Base-by-base conservation (phyloP, 2,888 invertebrate species). In the Carterocephalus palaemon region DNA sequence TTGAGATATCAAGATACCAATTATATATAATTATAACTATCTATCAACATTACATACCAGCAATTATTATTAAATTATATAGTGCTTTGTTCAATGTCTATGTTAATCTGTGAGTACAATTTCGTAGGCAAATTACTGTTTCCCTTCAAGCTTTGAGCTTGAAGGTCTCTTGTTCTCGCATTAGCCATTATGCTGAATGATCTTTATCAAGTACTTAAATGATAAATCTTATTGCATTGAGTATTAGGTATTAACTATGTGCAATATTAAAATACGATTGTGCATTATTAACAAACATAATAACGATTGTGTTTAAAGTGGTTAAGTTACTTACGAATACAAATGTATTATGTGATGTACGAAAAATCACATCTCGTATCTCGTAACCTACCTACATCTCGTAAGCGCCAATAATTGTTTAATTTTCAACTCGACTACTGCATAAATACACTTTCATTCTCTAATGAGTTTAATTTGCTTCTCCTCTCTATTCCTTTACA, bases 61-160 rank as follows among this genome's bases (percentile, higher is more conserved):
- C 64, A 67, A 74, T 75, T 76, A 73, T 56, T 61, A 59, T 62
- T n/a, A 63, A 64, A 55, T 53, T 49, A 50, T 64, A 67, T 58
- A 55, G 58, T 62, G 64, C 67, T 72, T 75, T 71, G 70, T 70
- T 66, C 60, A 58, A 61, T 57, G 58, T 59, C 23, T 29, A 60
- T 61, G 49, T 47, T 50, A 54, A 63, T 67, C 56, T 62, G 55
- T 49, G 53, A 57, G 53, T 61, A 47, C 48, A 58, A 63, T 67
- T 67, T 64, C 53, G 58, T 61, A 59, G 56, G 62, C 66, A 65
- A 67, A 70, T 74, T 67, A 59, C 57, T 58, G 48, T 62, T 70
- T 70, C 65, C 65, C 64, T 62, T 67, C 54, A 50, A 59, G 54
- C 52, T 47, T 33, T 39, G 41, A 32, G 40, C 47, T 57, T 52